Evolutionary conservation across 2,113 vertebrate species (phyloP).

Genomic region (Spheniscus mendiculus): DNA sequence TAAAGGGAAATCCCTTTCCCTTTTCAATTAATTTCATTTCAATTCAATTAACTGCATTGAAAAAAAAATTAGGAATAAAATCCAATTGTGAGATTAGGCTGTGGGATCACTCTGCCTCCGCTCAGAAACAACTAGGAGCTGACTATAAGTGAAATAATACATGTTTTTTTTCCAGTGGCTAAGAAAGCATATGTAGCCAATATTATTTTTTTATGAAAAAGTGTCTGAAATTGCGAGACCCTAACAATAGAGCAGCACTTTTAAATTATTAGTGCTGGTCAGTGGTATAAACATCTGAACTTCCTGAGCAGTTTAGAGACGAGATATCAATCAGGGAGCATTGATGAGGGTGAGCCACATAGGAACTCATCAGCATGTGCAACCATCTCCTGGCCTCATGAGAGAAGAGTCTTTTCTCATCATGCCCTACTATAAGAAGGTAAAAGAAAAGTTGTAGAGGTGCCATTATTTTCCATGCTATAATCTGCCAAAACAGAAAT

Average conservation of each 20-base stretch:
- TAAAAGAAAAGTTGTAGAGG: not conserved
- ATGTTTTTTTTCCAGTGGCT: not conserved
- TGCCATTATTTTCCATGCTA: not conserved
- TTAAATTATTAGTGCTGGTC: not conserved
- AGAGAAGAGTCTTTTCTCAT: not conserved
- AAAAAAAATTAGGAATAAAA: not conserved
- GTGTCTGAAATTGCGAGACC: not conserved
- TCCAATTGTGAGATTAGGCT: not conserved
- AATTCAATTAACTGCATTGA: not conserved
- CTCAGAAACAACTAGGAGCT: not conserved
- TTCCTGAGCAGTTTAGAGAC: not conserved
- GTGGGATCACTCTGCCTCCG: not conserved
- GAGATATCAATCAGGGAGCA: accelerated
- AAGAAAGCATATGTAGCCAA: not conserved
- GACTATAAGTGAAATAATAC: not conserved
- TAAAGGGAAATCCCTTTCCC: not conserved
- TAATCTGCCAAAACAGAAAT: not conserved
- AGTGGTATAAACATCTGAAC: not conserved
- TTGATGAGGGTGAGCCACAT: accelerated
- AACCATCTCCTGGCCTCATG: not conserved
- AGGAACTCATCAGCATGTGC: not conserved
- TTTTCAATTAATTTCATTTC: not conserved
- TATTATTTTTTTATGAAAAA: not conserved
- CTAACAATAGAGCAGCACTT: not conserved
- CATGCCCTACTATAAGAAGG: not conserved